phyloP scores from a whole-genome alignment of 2,797 vertebrate species.

The Nyctalus aviator region DNA sequence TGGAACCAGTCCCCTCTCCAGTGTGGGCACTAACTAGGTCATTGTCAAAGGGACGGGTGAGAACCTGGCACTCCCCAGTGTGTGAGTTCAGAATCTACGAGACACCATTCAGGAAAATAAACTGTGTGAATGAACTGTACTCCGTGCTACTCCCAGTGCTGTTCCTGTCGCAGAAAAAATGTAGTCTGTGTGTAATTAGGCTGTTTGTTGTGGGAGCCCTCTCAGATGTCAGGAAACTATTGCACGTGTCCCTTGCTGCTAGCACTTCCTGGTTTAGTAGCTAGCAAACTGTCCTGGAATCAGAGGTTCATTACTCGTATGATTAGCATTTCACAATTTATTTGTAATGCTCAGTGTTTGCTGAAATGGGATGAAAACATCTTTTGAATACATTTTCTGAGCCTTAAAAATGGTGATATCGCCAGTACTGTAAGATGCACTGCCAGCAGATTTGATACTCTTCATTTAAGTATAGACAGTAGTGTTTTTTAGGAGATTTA shows the following conservation, averaged over 20 bases:
- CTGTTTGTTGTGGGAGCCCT: not conserved
- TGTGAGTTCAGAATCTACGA: not conserved
- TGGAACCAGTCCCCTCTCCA: not conserved
- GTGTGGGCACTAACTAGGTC: not conserved
- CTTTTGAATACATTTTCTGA: slow-evolving; percentile 72
- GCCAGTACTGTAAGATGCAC: slow-evolving; percentile 82
- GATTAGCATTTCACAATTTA: not conserved
- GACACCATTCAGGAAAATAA: not conserved
- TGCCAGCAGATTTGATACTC: slow-evolving; percentile 80
- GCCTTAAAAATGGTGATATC: slow-evolving; percentile 82
- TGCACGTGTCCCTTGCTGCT: not conserved
- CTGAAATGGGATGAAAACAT: slow-evolving; percentile 65
- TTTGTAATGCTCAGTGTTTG: slow-evolving; percentile 64
- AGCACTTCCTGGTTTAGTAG: slow-evolving; percentile 16
- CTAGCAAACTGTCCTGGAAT: slow-evolving; percentile 27
- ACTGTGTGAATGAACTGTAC: not conserved
- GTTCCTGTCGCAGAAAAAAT: not conserved
- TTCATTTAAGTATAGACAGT: slow-evolving; percentile 71
- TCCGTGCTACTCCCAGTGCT: not conserved
- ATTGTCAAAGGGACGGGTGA: not conserved
- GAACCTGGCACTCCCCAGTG: not conserved
- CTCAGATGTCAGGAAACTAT: not conserved
- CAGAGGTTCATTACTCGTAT: slow-evolving; percentile 56
- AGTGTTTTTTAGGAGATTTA: slow-evolving; percentile 78
- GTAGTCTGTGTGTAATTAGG: not conserved